Base-by-base conservation (phyloP, 2,888 invertebrate species). In the Panzeria rudis region DNA sequence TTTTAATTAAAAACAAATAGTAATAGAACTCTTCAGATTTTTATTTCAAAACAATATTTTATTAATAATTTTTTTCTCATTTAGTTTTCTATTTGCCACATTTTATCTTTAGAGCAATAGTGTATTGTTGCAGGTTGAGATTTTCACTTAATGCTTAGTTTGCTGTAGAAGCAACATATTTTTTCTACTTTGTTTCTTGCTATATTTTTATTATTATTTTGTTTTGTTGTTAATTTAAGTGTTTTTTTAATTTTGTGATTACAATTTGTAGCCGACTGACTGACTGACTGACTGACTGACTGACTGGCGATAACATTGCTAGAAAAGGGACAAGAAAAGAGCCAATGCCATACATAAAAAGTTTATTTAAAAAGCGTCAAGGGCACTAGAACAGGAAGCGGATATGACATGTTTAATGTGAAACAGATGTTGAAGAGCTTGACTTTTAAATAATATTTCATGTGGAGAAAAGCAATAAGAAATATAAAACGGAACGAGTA, bases 391-490 rank as follows among this genome's bases (percentile, higher is more conserved):
- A 89, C 89, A 89, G 90, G 89, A 90, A 90, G 87, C 89, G 90
- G 90, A 90, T 90, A 88, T 90, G 90, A 88, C 88, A 89, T 90
- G 86, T 88, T 90, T 90, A 90, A 90, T 89, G 87, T 85, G 86
- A 81, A 89, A 86, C 90, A 90, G 90, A 90, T 90, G 90, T 88
- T 87, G 56, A 29, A 52, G 41, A 38, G 56, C 47, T 78, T 29
- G 50, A 41, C 35, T 56, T 69, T 50, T 8, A 54, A 62, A 20
- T 25, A 3, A 25, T 32, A n/a, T 32, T 11, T 1, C 3, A 56
- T 25, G 3, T 38, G 9, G 35, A 64, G n/a, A 6, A 32, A 71
- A 62, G 2, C 50, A 9, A 69, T 47, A 52, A 76, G 80, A 50
- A 68, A 29, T 52, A 61, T 29, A 8, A 50, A 62, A 23, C n/a